Evolutionary conservation across 2,797 vertebrate genomes (phyloP), one percentile per base, ranked within the genome.

Genomic region (Synanceia verrucosa): DNA sequence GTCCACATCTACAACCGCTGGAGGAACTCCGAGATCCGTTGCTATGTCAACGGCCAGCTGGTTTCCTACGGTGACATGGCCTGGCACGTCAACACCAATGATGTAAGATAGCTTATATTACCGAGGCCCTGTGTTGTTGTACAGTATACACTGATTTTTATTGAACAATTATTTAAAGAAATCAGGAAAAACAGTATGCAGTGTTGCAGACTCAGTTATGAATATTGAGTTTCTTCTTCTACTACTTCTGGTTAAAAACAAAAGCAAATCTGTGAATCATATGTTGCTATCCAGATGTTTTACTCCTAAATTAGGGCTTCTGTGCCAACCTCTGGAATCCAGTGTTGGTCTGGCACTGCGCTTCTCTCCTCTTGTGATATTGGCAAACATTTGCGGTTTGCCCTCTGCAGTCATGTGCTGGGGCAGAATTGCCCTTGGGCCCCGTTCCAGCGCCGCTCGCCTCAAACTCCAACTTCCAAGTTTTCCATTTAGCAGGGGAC

Each of bases 11-110:
- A 99, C 86, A 99, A 99, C 87, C 97, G 97, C 68, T 99, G 98
- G 98, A 96, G 98, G 81, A 99, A 99, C 94, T 99, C 97, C 14
- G 97, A 99, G 90, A 99, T 99, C 62, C 96, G 97, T 59, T 99
- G 97, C 89, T 99, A 99, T 0, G 97, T 99, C 74, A 99, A 98
- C 55, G 98, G 98, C 47, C 98, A 99, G 65, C 94, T 99, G 79
- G 98, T 99, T 58, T 99, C 98, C 66, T 99, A 99, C 9, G 98
- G 98, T 16, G 98, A 99, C 80, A 99, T 99, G 98, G 98, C 98
- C 73, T 99, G 97, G 98, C 98, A 99, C 41, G 98, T 99, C 79
- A 99, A 99, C 93, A 99, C 97, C 5, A 99, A 99, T 47, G 98
- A 99, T 81, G 98, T 99, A 96, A 96, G 97, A 46, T 28, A 19